Evolutionary conservation across 2,797 vertebrate species (phyloP).

Genomic region (Oreochromis mossambicus): DNA sequence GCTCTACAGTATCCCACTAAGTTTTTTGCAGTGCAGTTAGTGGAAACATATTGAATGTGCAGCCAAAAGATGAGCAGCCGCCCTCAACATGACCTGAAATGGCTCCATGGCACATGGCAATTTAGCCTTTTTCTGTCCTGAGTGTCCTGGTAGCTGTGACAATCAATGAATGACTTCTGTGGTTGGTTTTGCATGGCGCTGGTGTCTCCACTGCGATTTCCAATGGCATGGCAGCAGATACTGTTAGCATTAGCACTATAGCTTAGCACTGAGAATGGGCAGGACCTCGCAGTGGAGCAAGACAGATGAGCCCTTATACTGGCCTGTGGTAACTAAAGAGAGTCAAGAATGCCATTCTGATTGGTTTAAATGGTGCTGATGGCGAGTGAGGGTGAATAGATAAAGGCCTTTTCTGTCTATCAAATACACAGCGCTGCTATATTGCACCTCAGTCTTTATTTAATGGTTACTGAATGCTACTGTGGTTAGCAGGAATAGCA

Average conservation of each 20-base stretch:
- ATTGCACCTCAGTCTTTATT: conserved; percentile 58
- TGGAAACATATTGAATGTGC: conserved; percentile 40
- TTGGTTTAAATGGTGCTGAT: not conserved
- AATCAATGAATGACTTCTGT: conserved; percentile 50
- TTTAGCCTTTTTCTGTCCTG: conserved; percentile 10
- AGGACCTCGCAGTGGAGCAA: conserved; percentile 76
- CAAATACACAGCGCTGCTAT: conserved; percentile 60
- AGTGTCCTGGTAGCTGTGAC: conserved; percentile 60
- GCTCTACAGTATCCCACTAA: conserved; percentile 50
- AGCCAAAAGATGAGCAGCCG: conserved; percentile 8
- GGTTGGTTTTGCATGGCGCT: conserved; percentile 74
- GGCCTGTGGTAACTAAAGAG: conserved; percentile 21
- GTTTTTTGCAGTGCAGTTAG: conserved; percentile 51
- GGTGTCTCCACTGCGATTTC: conserved; percentile 75
- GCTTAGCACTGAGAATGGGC: conserved; percentile 69
- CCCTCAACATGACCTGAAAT: conserved; percentile 12
- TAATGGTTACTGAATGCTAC: conserved; percentile 63
- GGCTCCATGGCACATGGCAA: conserved; percentile 48
- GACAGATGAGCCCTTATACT: conserved; percentile 68
- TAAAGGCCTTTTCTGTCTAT: conserved; percentile 73
- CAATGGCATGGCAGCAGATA: conserved; percentile 68
- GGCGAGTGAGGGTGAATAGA: not conserved
- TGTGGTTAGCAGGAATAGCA: conserved; percentile 44
- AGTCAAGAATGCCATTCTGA: not conserved
- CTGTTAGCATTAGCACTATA: conserved; percentile 54